Conservation (phyloP, 1,140 invertebrate genomes). For the Apis laboriosa region DNA sequence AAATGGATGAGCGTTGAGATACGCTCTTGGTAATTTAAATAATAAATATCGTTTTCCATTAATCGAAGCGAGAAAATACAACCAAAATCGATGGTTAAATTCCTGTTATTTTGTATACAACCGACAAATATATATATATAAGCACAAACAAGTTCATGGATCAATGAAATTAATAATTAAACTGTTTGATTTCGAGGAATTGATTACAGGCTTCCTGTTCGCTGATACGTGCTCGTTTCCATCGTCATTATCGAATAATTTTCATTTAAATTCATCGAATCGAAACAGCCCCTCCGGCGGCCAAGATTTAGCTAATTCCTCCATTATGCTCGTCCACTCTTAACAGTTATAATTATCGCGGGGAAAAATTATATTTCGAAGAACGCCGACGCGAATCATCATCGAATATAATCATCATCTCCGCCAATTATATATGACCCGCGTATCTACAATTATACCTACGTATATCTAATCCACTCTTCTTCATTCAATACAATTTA, state of each 20-base stretch:
- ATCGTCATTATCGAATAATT: neutral
- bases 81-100: neutral
- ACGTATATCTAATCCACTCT: neutral
- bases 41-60: neutral
- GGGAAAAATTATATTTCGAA: slow-evolving; percentile 6
- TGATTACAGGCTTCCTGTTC: neutral
- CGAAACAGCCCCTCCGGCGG: neutral
- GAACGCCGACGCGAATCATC: neutral
- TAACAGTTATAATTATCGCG: neutral
- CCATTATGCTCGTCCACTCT: neutral
- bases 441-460: neutral
- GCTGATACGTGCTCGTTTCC: neutral
- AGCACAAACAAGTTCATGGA: neutral
- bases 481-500: slow-evolving; percentile 15
- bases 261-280: neutral
- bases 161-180: slow-evolving; percentile 20
- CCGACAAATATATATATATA: no score
- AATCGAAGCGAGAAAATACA: neutral
- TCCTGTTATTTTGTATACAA: neutral
- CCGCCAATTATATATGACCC: no score
- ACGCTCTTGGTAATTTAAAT: no score
- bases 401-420: neutral
- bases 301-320: slow-evolving; percentile 9
- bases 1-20: no score
- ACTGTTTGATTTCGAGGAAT: slow-evolving; percentile 2